phyloP scores from a whole-genome alignment of 64 coral and sea anemone genomes.

The Pocillopora verrucosa region DNA sequence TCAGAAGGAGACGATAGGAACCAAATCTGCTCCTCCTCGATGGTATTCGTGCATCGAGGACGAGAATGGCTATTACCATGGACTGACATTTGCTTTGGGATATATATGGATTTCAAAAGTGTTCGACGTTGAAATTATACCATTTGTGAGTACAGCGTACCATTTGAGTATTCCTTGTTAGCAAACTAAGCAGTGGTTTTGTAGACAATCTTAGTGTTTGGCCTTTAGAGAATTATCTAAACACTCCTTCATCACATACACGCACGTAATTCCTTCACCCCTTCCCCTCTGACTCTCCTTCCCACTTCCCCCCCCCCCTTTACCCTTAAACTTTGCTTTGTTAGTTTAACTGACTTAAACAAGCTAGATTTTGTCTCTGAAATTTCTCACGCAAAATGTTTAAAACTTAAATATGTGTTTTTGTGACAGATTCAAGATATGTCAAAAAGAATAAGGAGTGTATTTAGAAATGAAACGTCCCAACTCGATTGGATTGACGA shows the following conservation, averaged over 20 bases:
- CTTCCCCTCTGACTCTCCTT: too few relatives aligned
- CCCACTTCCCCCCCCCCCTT: too few relatives aligned
- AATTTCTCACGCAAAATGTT: background rate
- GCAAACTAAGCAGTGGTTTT: too few relatives aligned
- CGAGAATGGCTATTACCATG: background rate
- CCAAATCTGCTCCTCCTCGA: constrained; percentile 7
- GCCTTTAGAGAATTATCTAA: too few relatives aligned
- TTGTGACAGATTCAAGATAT: constrained; percentile 56
- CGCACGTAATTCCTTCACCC: too few relatives aligned
- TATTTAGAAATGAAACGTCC: constrained; percentile 35
- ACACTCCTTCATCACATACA: too few relatives aligned
- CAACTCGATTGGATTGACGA: constrained; percentile 51
- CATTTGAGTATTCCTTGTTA: too few relatives aligned
- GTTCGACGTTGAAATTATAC: constrained; percentile 36
- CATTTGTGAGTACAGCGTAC: background rate
- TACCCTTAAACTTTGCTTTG: too few relatives aligned
- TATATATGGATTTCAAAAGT: constrained; percentile 39
- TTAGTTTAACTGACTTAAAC: too few relatives aligned
- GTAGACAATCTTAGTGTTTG: too few relatives aligned
- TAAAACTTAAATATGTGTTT: too few relatives aligned
- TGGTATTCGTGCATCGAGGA: constrained; percentile 33
- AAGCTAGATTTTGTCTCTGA: background rate
- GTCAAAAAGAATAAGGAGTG: constrained; percentile 22
- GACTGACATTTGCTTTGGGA: constrained; percentile 36
- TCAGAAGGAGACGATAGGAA: constrained; percentile 23